Conservation (phyloP, 2,888 invertebrate species). For the Ophraella communa region DNA sequence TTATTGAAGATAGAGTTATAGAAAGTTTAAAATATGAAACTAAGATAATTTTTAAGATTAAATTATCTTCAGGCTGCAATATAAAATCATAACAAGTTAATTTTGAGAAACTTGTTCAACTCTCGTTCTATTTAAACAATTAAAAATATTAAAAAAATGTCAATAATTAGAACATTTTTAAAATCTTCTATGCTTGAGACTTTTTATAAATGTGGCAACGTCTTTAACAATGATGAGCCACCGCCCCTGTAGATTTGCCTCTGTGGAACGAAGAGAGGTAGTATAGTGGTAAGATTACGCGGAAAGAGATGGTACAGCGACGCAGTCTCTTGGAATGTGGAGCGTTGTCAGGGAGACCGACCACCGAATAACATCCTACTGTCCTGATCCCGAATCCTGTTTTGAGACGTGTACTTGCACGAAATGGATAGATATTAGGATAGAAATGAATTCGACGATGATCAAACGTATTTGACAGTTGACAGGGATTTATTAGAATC, state of each 20-base stretch:
- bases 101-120: too few relatives aligned
- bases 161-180: not conserved
- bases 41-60: too few relatives aligned
- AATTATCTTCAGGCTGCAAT: too few relatives aligned
- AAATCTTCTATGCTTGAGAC: not conserved
- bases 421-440: conserved; percentile 48
- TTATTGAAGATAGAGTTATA: too few relatives aligned
- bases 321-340: conserved; percentile 24
- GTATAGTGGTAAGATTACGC: conserved; percentile 1
- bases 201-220: conserved; percentile 18
- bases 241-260: conserved; percentile 42
- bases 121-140: too few relatives aligned
- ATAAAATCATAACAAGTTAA: too few relatives aligned
- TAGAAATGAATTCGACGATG: not conserved
- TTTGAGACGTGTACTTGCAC: conserved; percentile 35
- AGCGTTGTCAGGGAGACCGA: conserved; percentile 33
- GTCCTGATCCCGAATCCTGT: conserved; percentile 16
- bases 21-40: too few relatives aligned
- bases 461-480: not conserved
- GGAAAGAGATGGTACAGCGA: conserved; percentile 27
- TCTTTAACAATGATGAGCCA: conserved; percentile 34
- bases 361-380: conserved; percentile 29
- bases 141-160: too few relatives aligned
- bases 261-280: conserved; percentile 12
- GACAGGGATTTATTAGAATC: too few relatives aligned